Conservation (phyloP, 2,113 vertebrate species). For the Phaetusa simplex region DNA sequence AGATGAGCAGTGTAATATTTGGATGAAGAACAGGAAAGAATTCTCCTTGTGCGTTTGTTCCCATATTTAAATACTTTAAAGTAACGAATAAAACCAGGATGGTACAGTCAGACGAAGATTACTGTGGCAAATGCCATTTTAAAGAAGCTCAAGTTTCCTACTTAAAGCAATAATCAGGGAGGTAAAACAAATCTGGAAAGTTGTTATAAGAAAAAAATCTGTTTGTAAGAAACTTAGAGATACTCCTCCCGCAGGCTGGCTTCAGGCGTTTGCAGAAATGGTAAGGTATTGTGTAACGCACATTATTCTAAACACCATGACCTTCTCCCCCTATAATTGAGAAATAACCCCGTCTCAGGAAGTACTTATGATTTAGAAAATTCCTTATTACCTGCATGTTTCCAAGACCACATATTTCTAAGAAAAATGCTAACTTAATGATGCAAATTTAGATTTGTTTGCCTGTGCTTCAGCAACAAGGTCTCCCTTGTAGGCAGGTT, state of each 20-base stretch:
- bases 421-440: not conserved
- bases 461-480: not conserved
- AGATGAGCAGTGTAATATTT: not conserved
- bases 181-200: not conserved
- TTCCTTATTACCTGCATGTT: not conserved
- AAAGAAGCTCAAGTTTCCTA: not conserved
- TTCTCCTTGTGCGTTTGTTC: not conserved
- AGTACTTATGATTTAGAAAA: not conserved
- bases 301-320: not conserved
- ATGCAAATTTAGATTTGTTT: not conserved
- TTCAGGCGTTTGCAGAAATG: not conserved
- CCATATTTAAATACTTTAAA: not conserved
- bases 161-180: not conserved
- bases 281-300: not conserved
- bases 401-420: not conserved
- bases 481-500: not conserved
- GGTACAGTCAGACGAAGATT: not conserved
- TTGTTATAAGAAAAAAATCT: not conserved
- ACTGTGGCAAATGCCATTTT: not conserved
- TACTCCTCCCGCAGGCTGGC: not conserved
- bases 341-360: slow-evolving; percentile 2
- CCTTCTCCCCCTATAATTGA: not conserved
- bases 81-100: not conserved
- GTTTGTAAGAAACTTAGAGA: not conserved
- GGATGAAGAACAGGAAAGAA: not conserved